phyloP scores from a whole-genome alignment of 2,113 vertebrate genomes.

The Apaloderma vittatum region DNA sequence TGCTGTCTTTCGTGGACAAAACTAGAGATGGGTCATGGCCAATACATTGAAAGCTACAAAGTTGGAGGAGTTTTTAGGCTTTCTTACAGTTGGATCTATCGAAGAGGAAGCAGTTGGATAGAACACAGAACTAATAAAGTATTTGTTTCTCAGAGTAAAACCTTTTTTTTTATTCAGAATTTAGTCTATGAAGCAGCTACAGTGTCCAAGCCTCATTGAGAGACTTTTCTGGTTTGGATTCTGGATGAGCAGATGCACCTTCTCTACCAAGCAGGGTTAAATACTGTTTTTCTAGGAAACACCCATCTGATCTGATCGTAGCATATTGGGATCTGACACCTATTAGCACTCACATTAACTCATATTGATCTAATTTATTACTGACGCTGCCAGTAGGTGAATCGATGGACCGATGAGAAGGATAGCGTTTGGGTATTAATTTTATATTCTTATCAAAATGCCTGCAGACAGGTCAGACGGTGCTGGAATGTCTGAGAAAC shows the following conservation, averaged over 20 bases:
- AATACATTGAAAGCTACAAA: not conserved
- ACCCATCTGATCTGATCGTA: not conserved
- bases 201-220: not conserved
- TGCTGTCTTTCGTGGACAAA: not conserved
- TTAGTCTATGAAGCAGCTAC: not conserved
- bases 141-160: not conserved
- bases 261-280: not conserved
- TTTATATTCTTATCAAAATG: not conserved
- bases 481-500: not conserved
- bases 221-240: not conserved
- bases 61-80: not conserved
- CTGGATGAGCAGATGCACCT: conserved; percentile 1
- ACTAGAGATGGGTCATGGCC: not conserved
- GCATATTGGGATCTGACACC: not conserved
- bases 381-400: not conserved
- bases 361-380: not conserved
- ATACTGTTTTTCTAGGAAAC: not conserved
- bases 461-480: not conserved
- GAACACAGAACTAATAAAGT: not conserved
- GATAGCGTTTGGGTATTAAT: not conserved
- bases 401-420: not conserved
- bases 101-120: not conserved
- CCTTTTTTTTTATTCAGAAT: not conserved
- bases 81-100: not conserved
- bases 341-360: not conserved